Evolutionary conservation across 2,113 vertebrate genomes (phyloP).

Genomic region (Etheostoma cragini): DNA sequence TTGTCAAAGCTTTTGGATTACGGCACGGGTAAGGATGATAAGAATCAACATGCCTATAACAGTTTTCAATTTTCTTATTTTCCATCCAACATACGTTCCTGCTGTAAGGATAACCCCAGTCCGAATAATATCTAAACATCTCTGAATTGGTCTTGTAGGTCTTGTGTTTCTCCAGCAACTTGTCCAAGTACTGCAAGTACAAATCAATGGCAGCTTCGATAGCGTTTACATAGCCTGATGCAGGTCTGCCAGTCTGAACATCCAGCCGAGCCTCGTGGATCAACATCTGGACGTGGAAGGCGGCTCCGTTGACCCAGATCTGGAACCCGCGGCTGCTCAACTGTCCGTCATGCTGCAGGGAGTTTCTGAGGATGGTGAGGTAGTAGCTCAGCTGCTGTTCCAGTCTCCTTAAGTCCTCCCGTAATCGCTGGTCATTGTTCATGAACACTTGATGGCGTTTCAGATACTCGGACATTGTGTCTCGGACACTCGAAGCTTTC

Average conservation of each 20-base stretch:
- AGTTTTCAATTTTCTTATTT: too few relatives aligned
- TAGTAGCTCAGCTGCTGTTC: conserved; percentile 15
- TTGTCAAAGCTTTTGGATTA: too few relatives aligned
- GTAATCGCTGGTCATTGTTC: not conserved
- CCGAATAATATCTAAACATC: too few relatives aligned
- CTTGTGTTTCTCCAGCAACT: not conserved
- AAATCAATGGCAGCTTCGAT: accelerated
- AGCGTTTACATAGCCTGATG: not conserved
- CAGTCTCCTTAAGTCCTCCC: not conserved
- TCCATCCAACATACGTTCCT: too few relatives aligned
- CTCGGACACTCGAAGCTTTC: conserved; percentile 34
- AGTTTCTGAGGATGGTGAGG: conserved; percentile 36
- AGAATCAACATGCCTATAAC: too few relatives aligned
- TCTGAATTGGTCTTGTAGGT: too few relatives aligned
- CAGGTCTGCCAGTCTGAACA: accelerated
- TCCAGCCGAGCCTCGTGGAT: conserved; percentile 38
- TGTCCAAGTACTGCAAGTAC: not conserved
- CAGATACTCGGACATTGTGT: conserved; percentile 26
- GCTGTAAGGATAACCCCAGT: too few relatives aligned
- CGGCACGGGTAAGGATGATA: too few relatives aligned
- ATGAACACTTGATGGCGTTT: not conserved
- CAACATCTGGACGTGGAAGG: conserved; percentile 42
- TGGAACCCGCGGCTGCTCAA: conserved; percentile 14
- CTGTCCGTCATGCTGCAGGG: conserved; percentile 22
- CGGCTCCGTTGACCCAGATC: conserved; percentile 33